Base-by-base conservation (phyloP, 1,140 invertebrate genomes). In the Parasteatoda tepidariorum region DNA sequence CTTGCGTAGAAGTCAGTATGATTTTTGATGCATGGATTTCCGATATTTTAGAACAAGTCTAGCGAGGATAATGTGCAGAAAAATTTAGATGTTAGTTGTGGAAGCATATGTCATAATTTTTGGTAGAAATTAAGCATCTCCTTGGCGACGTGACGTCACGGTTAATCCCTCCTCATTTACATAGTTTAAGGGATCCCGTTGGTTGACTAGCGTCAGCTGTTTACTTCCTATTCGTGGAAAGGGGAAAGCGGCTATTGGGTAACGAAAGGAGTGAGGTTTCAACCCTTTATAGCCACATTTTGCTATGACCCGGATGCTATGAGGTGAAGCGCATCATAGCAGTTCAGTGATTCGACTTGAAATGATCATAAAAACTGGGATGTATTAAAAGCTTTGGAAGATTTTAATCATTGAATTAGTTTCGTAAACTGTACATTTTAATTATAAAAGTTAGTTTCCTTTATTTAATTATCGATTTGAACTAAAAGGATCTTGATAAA, bases 11-110 rank as follows among this genome's bases (percentile, higher is more conserved):
- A 41, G 38, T 41, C 38, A 41, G 38, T 41, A 13, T 6, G 13
- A 41, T 41, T 41, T 30, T 73, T 73, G 68, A 73, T 73, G 30
- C 48, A 73, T 73, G 30, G 68, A 73, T 73, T 73, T 73, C 48
- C 68, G n/a, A 73, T 73, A 73, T 13, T 67, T 57, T 18, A 1
- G 7, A 26, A 4, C 31, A 22, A 24, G 13, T 22, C 13, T 41
- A 41, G 38, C 38, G 13, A 41, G 13, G 5, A 41, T 41, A 41
- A 41, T 41, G 5, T 41, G 38, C 38, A n/a, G 38, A 41, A 13
- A 41, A 61, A 61, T 55, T 7, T 18, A 2, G n/a, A 73, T 54
- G 54, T 57, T 55, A 73, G 54, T 55, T 73, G n/a, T 41, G 54
- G 6, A 73, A 73, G n/a, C 54, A 73, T 22, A 55, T 34, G 54